Evolutionary conservation across 2,797 vertebrate species (phyloP).

Genomic region (Hydrolagus colliei): DNA sequence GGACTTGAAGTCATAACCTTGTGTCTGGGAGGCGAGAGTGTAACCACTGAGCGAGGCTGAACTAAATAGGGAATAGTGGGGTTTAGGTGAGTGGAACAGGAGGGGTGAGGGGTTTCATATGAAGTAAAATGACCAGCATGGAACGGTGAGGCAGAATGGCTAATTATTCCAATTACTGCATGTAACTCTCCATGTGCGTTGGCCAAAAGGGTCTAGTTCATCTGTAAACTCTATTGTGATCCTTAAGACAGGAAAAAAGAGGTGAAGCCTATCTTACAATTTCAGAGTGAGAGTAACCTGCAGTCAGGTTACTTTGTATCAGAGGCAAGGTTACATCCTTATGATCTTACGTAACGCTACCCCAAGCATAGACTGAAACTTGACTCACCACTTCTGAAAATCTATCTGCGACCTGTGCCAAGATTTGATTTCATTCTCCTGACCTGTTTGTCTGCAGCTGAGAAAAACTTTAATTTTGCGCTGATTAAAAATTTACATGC

Average conservation of each 20-base stretch:
- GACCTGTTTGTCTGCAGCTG: constrained; percentile 18
- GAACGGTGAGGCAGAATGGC: too few species aligned
- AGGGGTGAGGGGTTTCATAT: too few species aligned
- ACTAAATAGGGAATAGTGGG: too few species aligned
- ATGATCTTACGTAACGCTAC: constrained; percentile 21
- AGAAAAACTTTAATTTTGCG: constrained; percentile 32
- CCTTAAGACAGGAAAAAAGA: background rate
- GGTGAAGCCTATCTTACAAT: background rate
- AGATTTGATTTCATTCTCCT: constrained; percentile 29
- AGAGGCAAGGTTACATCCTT: background rate
- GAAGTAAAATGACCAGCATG: too few species aligned
- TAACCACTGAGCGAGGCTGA: background rate
- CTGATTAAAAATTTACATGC: constrained; percentile 31
- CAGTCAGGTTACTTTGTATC: background rate
- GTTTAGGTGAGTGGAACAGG: too few species aligned
- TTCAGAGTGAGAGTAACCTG: background rate
- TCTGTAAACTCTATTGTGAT: too few species aligned
- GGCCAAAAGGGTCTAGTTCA: too few species aligned
- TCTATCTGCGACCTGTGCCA: constrained; percentile 24
- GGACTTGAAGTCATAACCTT: background rate
- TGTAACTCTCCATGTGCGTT: too few species aligned
- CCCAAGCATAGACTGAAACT: constrained; percentile 1
- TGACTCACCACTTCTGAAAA: constrained; percentile 17
- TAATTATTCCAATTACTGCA: too few species aligned
- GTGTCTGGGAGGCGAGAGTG: background rate